Evolutionary conservation across 2,888 invertebrate genomes (phyloP), one percentile per base, ranked within the genome.

Genomic region (Polydrusus pterygomalis): DNA sequence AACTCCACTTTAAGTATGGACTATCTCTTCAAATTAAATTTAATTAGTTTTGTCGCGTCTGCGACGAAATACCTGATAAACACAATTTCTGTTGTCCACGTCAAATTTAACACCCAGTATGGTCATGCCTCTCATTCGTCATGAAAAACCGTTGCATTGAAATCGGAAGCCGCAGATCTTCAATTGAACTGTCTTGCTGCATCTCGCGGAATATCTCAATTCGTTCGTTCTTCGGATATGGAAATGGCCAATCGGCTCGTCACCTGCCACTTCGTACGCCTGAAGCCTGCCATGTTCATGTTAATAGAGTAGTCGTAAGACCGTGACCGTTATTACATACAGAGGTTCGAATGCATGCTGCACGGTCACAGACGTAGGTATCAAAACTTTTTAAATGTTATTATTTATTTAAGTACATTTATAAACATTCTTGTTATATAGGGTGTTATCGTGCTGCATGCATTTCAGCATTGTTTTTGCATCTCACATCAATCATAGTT

Each of bases 181-280:
- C 70, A 62, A 70, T 70, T 56, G 60, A 60, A 62, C 49, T 70
- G 70, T 70, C 70, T 18, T 38, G 47, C 18, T 17, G n/a, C 45
- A 58, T 69, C 62, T 45, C 62, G 51, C 51, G 49, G 20, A 64
- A 71, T 63, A 71, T 54, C 70, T 71, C 63, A 71, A 71, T 71
- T n/a, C 63, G 25, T 67, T 67, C 51, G 17, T 54, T 67, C 17
- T 25, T 34, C 63, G 54, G 47, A 60, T 40, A 71, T 71, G 51
- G 63, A 71, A 71, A 71, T 71, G 54, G 70, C 70, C 62, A 51
- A 51, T 17, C 30, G 63, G 38, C 70, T 71, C 63, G 54, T 71
- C 70, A 71, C 51, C 70, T 71, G 70, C 54, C 70, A 70, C 20
- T 62, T 13, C 62, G 58, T 51, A 47, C 70, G 60, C 70, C 17